phyloP scores from a whole-genome alignment of 2,888 invertebrate genomes.

The Pinctada fucata region DNA sequence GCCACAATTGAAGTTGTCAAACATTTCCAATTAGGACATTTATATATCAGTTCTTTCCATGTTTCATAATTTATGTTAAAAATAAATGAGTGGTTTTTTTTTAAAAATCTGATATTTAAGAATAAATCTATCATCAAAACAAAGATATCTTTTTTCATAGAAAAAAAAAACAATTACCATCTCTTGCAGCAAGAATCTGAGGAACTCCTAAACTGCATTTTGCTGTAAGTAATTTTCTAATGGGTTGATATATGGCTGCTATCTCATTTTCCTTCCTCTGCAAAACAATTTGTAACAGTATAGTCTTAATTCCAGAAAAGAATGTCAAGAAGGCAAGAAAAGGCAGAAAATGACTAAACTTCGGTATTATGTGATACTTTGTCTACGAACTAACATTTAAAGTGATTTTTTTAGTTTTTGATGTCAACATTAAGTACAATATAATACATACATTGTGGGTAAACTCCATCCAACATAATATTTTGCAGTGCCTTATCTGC shows the following conservation, averaged over 20 bases:
- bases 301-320: not conserved
- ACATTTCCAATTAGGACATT: too few species aligned
- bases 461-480: too few species aligned
- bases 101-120: too few species aligned
- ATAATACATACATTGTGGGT: too few species aligned
- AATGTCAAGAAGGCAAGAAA: too few species aligned
- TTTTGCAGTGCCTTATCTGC: not conserved
- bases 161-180: conserved; percentile 76
- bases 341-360: too few species aligned
- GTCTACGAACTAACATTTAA: not conserved
- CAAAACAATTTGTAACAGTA: conserved; percentile 25
- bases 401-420: not conserved
- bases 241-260: conserved; percentile 70
- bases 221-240: conserved; percentile 76
- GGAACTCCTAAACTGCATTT: conserved; percentile 85
- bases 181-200: conserved; percentile 90
- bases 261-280: conserved; percentile 83
- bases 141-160: not conserved
- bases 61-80: too few species aligned
- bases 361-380: too few species aligned
- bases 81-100: too few species aligned
- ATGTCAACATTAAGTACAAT: not conserved
- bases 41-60: too few species aligned
- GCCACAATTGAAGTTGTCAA: too few species aligned
- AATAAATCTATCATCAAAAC: not conserved